Conservation (phyloP, 2,797 vertebrate genomes). For the Esox lucius region DNA sequence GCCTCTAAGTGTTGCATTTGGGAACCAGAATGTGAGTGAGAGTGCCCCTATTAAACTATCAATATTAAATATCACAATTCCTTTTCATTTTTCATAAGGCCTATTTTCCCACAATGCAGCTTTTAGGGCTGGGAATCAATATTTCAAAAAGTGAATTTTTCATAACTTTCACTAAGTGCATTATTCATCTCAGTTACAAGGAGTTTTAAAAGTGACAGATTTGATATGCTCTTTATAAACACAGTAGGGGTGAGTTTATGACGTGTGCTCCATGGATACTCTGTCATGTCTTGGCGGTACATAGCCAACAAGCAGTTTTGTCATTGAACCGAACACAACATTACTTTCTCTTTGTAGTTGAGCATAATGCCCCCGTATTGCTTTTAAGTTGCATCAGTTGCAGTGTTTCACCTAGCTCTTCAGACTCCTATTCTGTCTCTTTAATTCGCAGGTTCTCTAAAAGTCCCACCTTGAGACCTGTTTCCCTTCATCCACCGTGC, state of each 20-base stretch:
- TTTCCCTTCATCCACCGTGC: constrained; percentile 37
- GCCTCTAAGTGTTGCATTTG: constrained; percentile 31
- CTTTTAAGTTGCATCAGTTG: constrained; percentile 51
- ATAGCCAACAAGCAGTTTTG: constrained; percentile 34
- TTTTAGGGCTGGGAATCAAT: constrained; percentile 73
- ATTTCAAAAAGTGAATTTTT: constrained; percentile 73
- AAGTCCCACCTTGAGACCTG: constrained; percentile 64
- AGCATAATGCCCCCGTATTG: constrained; percentile 45
- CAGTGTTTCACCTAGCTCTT: neutral
- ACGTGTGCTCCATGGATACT: constrained; percentile 50
- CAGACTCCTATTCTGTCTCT: constrained; percentile 14
- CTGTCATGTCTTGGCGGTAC: constrained; percentile 16
- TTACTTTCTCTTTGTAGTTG: constrained; percentile 31
- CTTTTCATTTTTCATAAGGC: constrained; percentile 71
- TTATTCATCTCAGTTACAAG: constrained; percentile 70
- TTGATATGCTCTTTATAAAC: constrained; percentile 52
- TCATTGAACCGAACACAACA: constrained; percentile 13
- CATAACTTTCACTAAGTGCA: constrained; percentile 65
- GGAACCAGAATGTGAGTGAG: constrained; percentile 27
- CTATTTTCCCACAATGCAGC: constrained; percentile 72
- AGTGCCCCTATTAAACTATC: constrained; percentile 62
- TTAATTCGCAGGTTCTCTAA: constrained; percentile 39
- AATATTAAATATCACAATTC: constrained; percentile 67
- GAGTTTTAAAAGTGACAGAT: constrained; percentile 63
- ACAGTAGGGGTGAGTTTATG: constrained; percentile 56